Conservation (phyloP, 2,888 invertebrate genomes). For the Leucophenga maculata region DNA sequence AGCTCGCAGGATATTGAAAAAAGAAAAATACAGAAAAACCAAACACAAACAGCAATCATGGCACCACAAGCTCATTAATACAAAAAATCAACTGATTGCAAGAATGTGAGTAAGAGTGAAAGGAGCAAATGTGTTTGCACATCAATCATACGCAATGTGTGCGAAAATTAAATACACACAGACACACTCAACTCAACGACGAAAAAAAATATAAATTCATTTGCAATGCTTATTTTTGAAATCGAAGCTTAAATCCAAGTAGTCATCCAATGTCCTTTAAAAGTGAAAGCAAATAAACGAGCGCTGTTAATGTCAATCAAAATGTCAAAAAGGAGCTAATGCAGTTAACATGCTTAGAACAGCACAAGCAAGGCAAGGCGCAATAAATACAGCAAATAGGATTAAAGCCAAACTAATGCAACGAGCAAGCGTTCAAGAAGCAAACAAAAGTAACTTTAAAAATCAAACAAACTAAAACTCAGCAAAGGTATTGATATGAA, state of each 20-base stretch:
- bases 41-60: not conserved
- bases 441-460: slow-evolving; percentile 26
- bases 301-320: slow-evolving; percentile 61
- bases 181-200: slow-evolving; percentile 14
- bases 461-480: not conserved
- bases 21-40: not conserved
- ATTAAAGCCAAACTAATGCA: slow-evolving; percentile 60
- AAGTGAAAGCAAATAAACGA: slow-evolving; percentile 49
- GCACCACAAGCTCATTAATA: slow-evolving; percentile 15
- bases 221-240: slow-evolving; percentile 29
- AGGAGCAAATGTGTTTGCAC: not conserved
- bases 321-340: slow-evolving; percentile 56
- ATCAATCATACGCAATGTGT: slow-evolving; percentile 21
- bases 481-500: slow-evolving; percentile 7
- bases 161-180: slow-evolving; percentile 12
- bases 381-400: slow-evolving; percentile 62
- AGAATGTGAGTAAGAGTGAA: not conserved
- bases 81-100: slow-evolving; percentile 14
- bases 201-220: slow-evolving; percentile 23
- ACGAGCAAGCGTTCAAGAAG: slow-evolving; percentile 29
- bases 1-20: not conserved
- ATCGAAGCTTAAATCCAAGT: slow-evolving; percentile 20
- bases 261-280: slow-evolving; percentile 30
- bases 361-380: slow-evolving; percentile 53
- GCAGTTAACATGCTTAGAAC: slow-evolving; percentile 39